Conservation (phyloP, 1,140 invertebrate species). For the Galleria mellonella region DNA sequence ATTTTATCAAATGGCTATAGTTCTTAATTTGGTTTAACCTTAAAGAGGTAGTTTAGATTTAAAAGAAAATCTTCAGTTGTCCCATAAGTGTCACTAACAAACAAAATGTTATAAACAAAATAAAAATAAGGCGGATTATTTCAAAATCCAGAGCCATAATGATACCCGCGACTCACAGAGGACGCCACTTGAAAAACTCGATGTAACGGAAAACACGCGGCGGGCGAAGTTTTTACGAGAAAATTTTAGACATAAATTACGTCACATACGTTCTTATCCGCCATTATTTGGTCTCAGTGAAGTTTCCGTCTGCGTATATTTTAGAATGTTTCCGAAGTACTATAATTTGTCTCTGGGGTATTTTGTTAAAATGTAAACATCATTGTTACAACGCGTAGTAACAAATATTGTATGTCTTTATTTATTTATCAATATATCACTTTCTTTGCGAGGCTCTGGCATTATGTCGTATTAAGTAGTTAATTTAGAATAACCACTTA, state of each 20-base stretch:
- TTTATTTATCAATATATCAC: too few relatives aligned
- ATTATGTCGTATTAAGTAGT: too few relatives aligned
- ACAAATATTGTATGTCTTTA: too few relatives aligned
- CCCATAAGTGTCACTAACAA: not conserved
- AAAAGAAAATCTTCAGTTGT: too few relatives aligned
- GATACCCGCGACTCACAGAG: constrained; percentile 26
- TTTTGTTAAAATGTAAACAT: constrained; percentile 6
- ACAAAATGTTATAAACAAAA: constrained; percentile 24
- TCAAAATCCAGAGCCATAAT: constrained; percentile 28
- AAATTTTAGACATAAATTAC: constrained; percentile 64
- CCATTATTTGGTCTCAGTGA: constrained; percentile 59
- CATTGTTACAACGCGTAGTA: not conserved
- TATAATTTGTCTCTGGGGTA: constrained; percentile 36
- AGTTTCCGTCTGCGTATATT: constrained; percentile 45
- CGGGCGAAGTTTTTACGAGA: constrained; percentile 48
- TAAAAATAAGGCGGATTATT: constrained; percentile 30
- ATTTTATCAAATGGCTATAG: too few relatives aligned
- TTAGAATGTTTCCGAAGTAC: constrained; percentile 45
- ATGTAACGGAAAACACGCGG: constrained; percentile 22
- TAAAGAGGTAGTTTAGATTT: too few relatives aligned
- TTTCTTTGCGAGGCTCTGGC: too few relatives aligned
- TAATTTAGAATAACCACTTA: too few relatives aligned
- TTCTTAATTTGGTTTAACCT: too few relatives aligned
- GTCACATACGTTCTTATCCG: constrained; percentile 59
- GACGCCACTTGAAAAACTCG: constrained; percentile 28